Percentiles rank a stretch among this genome's conserved stretches.
Conservation (phyloP, 64 coral and sea anemone genomes). For the Montipora cactus region DNA sequence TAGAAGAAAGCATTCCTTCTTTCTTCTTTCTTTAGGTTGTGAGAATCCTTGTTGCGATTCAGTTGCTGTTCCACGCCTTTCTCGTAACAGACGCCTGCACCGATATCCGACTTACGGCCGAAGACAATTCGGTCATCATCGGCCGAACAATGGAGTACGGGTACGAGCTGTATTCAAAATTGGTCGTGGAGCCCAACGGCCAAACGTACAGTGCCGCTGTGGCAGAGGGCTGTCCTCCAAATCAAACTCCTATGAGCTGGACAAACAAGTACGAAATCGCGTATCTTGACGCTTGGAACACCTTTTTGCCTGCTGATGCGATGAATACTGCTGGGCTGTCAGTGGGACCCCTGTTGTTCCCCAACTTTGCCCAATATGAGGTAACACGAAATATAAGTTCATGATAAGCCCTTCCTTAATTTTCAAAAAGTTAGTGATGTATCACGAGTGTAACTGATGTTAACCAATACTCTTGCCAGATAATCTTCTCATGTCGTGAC, state of each 20-base stretch:
- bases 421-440: neutral
- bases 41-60: neutral
- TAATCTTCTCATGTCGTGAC: neutral
- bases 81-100: neutral
- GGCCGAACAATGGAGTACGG: conserved; percentile 10
- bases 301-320: neutral
- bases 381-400: neutral
- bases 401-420: neutral
- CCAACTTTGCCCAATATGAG: conserved; percentile 8
- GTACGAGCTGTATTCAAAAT: neutral
- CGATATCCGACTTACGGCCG: neutral
- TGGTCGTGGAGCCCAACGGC: neutral
- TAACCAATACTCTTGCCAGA: neutral
- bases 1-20: no score
- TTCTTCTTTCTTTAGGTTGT: neutral
- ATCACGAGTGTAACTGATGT: neutral
- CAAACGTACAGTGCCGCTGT: neutral
- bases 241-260: neutral
- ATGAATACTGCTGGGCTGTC: conserved; percentile 15
- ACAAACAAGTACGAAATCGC: neutral
- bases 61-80: neutral
- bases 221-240: neutral
- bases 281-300: conserved; percentile 16
- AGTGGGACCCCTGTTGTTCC: neutral
- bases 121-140: neutral